phyloP scores from a whole-genome alignment of 2,113 vertebrate species.

The Microcebus lehilahytsara region DNA sequence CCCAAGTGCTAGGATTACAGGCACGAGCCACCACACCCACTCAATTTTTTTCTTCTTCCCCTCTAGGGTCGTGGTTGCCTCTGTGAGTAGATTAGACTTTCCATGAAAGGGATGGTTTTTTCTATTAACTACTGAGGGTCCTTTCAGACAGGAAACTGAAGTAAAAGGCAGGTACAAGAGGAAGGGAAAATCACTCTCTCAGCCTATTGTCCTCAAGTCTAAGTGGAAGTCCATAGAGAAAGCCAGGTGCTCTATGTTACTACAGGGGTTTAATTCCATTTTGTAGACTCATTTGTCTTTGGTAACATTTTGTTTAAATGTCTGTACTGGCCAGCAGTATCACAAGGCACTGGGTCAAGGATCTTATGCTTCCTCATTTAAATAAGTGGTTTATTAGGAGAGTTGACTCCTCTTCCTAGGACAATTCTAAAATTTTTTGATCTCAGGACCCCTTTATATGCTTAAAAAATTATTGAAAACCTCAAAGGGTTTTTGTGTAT shows the following conservation, averaged over 20 bases:
- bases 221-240: neutral
- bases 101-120: neutral
- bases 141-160: neutral
- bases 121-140: neutral
- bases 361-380: neutral
- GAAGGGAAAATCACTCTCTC: neutral
- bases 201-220: neutral
- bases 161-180: neutral
- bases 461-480: neutral
- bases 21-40: no score
- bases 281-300: neutral
- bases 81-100: neutral
- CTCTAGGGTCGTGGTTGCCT: neutral
- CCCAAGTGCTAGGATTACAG: no score
- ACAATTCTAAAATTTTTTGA: neutral
- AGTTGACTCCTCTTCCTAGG: neutral
- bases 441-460: neutral
- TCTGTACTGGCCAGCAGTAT: neutral
- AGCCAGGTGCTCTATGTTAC: neutral
- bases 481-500: neutral
- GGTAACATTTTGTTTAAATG: neutral
- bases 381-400: neutral
- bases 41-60: neutral
- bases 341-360: neutral
- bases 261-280: neutral